Evolutionary conservation across 1,140 invertebrate genomes (phyloP).

Genomic region (Diuraphis noxia): DNA sequence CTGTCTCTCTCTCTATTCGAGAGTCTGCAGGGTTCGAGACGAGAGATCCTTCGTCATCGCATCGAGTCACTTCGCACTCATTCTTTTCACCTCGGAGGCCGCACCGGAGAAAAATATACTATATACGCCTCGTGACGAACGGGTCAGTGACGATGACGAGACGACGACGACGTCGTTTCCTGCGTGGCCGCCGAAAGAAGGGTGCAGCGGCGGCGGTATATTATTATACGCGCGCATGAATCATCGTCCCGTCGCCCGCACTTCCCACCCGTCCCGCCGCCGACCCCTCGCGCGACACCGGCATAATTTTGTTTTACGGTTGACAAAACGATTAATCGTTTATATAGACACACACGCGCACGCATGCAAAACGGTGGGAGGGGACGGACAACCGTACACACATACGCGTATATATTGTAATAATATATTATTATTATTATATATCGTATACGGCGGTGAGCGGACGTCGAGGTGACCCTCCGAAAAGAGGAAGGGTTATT

Average conservation of each 20-base stretch:
- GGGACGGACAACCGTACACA: neutral
- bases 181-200: neutral
- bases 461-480: neutral
- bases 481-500: neutral
- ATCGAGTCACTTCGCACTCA: neutral
- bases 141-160: constrained; percentile 39
- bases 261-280: neutral
- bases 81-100: neutral
- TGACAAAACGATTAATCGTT: constrained; percentile 54
- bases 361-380: neutral
- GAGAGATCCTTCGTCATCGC: neutral
- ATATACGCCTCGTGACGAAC: neutral
- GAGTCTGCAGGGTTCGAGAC: neutral
- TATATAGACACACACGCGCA: constrained; percentile 24
- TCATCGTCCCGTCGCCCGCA: constrained; percentile 20
- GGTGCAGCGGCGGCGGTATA: neutral
- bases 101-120: neutral
- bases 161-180: constrained; percentile 28
- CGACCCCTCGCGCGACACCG: constrained; percentile 19
- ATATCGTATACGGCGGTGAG: neutral
- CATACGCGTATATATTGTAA: neutral
- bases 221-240: constrained; percentile 28
- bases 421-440: neutral
- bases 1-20: neutral
- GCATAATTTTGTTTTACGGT: constrained; percentile 54